These are phyloP conservation scores for Babylonia areolata DNA, from an alignment of 1,140 invertebrate genomes.

Conservation along the genomic window DNA sequence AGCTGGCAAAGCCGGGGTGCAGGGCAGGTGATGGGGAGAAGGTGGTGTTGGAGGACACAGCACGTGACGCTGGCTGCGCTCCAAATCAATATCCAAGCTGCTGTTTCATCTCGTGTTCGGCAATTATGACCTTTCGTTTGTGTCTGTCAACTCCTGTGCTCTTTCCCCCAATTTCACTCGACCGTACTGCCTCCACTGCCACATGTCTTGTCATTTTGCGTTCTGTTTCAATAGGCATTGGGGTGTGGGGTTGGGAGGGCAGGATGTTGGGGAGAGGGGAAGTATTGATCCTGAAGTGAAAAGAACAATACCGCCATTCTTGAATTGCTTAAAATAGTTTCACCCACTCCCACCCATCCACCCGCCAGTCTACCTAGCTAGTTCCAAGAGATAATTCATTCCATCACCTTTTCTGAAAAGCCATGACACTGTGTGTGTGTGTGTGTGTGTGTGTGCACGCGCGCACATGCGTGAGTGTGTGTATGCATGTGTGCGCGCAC, in stretches of 20 bases:
- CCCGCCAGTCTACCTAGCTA: too few species aligned
- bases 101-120: not conserved
- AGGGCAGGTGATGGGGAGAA: not conserved
- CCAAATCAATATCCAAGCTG: slow-evolving; percentile 35
- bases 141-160: not conserved
- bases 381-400: too few species aligned
- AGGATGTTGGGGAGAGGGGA: not conserved
- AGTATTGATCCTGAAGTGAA: not conserved
- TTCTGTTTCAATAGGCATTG: not conserved
- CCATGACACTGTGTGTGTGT: too few species aligned
- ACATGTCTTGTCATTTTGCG: not conserved
- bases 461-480: too few species aligned
- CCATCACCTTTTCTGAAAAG: too few species aligned
- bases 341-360: too few species aligned
- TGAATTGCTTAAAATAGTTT: not conserved
- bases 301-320: not conserved
- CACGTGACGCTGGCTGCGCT: slow-evolving; percentile 16
- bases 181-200: not conserved
- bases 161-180: not conserved
- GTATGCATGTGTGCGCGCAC: too few species aligned
- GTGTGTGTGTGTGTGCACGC: too few species aligned
- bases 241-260: not conserved
- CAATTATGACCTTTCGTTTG: slow-evolving; percentile 20
- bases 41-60: not conserved
- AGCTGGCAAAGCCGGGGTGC: not conserved